Percentiles rank a stretch among this genome's conserved stretches.
These are phyloP conservation scores for Pao palembangensis DNA, from an alignment of 2,113 vertebrate species.

Conservation along the genomic window DNA sequence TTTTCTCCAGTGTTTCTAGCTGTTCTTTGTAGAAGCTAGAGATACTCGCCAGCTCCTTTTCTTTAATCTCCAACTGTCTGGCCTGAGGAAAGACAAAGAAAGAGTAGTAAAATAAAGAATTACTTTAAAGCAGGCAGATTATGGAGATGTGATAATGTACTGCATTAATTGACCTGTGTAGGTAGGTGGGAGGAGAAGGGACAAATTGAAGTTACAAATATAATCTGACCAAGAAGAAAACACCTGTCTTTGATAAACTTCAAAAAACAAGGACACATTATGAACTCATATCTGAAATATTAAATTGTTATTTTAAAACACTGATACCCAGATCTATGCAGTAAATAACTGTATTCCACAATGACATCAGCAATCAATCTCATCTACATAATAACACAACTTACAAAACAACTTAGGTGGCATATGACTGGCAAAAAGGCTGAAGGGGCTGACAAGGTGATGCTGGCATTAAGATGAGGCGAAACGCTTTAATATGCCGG, in stretches of 20 bases:
- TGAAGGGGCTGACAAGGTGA: conserved; percentile 20
- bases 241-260: no score
- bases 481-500: conserved; percentile 45
- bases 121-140: background rate
- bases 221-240: no score
- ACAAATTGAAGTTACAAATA: no score
- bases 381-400: conserved; percentile 17
- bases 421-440: conserved; percentile 24
- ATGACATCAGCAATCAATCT: no score
- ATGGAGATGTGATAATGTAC: background rate
- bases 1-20: conserved; percentile 82
- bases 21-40: conserved; percentile 87
- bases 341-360: no score
- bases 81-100: conserved; percentile 63
- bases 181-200: background rate
- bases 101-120: background rate
- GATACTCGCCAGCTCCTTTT: conserved; percentile 77
- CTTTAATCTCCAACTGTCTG: conserved; percentile 78
- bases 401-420: conserved; percentile 54
- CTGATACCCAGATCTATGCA: no score
- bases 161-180: no score
- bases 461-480: conserved; percentile 46
- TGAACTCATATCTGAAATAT: no score
- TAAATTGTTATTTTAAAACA: no score
- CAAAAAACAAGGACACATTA: no score